Conservation (phyloP, 2,888 invertebrate species). For the Chymomyza procnemis region DNA sequence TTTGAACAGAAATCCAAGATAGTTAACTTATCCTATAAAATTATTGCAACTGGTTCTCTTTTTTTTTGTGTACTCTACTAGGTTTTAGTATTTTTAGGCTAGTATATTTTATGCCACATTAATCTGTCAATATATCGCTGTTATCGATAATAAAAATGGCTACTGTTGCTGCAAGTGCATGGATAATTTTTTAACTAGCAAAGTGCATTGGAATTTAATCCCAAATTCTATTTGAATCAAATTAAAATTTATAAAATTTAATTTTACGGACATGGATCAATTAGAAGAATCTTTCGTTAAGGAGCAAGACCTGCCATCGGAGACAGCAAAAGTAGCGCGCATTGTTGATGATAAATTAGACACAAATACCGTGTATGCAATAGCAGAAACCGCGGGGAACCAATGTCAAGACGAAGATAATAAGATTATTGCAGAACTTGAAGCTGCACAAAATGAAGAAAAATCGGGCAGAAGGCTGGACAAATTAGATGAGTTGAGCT, state of each 20-base stretch:
- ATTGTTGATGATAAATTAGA: constrained; percentile 1
- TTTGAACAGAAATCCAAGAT: too few relatives aligned
- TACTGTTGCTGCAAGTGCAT: constrained; percentile 56
- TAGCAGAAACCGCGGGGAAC: not conserved
- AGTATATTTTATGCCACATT: not conserved
- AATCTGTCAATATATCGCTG: not conserved
- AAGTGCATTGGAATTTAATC: constrained; percentile 31
- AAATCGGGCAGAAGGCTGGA: constrained; percentile 26
- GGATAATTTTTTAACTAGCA: constrained; percentile 26
- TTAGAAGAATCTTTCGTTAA: constrained; percentile 20
- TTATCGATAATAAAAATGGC: constrained; percentile 50
- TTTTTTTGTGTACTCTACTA: not conserved
- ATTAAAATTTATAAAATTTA: constrained; percentile 5
- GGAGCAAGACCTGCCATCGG: constrained; percentile 1
- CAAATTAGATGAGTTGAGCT: constrained; percentile 69
- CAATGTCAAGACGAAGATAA: constrained; percentile 7
- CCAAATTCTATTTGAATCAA: not conserved
- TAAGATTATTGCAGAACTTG: not conserved
- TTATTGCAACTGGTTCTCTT: too few relatives aligned
- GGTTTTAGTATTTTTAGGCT: not conserved
- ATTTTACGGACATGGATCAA: constrained; percentile 31
- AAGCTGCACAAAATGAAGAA: constrained; percentile 13
- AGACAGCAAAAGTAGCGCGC: constrained; percentile 1
- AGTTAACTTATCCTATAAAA: too few relatives aligned
- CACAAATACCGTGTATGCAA: constrained; percentile 26